phyloP scores from a whole-genome alignment of 53 echinoderm and acorn worm species.

The Temnopleurus reevesii region DNA sequence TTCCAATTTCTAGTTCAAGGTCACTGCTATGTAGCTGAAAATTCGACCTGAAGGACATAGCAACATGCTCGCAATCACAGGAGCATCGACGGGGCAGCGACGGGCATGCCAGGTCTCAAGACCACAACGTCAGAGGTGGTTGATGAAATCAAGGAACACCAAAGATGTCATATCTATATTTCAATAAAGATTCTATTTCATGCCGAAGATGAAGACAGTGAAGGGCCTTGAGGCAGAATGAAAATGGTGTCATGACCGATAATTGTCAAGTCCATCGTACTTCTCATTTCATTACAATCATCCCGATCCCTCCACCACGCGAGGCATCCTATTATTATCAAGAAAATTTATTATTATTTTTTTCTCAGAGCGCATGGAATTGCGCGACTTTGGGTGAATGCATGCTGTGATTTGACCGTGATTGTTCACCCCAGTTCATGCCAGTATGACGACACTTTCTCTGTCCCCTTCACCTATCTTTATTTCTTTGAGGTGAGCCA shows the following conservation, averaged over 20 bases:
- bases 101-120: not conserved
- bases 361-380: not conserved
- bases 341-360: not conserved
- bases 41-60: not conserved
- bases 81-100: not conserved
- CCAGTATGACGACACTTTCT: not conserved
- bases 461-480: not conserved
- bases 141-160: not conserved
- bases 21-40: not conserved
- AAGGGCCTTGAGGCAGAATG: not conserved
- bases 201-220: not conserved
- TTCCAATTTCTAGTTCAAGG: slow-evolving; percentile 47
- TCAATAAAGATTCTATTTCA: not conserved
- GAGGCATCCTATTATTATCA: not conserved
- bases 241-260: slow-evolving; percentile 35
- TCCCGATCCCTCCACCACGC: not conserved
- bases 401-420: slow-evolving; percentile 37
- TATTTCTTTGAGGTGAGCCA: not conserved
- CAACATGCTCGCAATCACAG: not conserved
- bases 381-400: not conserved
- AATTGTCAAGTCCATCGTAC: not conserved
- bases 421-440: not conserved
- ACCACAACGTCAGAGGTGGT: not conserved
- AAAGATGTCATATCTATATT: not conserved
- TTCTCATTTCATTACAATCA: not conserved